phyloP scores from a whole-genome alignment of 2,797 vertebrate species.

The Nyctalus aviator region DNA sequence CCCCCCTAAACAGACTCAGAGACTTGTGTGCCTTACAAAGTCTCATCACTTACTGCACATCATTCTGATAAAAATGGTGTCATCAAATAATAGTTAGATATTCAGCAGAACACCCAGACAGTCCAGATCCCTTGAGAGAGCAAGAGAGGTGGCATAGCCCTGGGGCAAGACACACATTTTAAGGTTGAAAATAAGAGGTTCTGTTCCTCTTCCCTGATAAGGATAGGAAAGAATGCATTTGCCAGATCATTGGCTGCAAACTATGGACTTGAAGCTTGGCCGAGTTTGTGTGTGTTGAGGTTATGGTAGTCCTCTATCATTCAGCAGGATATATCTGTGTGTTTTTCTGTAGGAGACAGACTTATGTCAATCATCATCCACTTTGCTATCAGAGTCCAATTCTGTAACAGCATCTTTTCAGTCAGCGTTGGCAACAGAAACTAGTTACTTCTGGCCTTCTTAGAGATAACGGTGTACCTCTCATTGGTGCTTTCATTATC shows the following conservation, averaged over 20 bases:
- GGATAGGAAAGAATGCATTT: neutral
- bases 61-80: slow-evolving; percentile 29
- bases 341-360: neutral
- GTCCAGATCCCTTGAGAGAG: neutral
- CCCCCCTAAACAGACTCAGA: neutral
- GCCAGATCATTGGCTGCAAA: neutral
- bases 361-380: neutral
- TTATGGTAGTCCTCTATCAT: neutral
- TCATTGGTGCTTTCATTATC: slow-evolving; percentile 1
- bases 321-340: neutral
- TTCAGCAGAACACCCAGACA: neutral
- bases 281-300: slow-evolving; percentile 30
- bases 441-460: neutral
- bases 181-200: neutral
- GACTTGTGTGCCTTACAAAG: neutral
- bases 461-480: neutral
- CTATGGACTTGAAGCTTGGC: neutral
- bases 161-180: neutral
- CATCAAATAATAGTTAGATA: slow-evolving; percentile 17
- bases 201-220: neutral
- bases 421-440: neutral
- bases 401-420: neutral
- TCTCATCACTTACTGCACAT: neutral
- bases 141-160: neutral
- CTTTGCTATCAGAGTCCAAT: neutral